These are phyloP conservation scores for Opisthograptis luteolata DNA, from an alignment of 2,888 invertebrate genomes.

Conservation along the genomic window DNA sequence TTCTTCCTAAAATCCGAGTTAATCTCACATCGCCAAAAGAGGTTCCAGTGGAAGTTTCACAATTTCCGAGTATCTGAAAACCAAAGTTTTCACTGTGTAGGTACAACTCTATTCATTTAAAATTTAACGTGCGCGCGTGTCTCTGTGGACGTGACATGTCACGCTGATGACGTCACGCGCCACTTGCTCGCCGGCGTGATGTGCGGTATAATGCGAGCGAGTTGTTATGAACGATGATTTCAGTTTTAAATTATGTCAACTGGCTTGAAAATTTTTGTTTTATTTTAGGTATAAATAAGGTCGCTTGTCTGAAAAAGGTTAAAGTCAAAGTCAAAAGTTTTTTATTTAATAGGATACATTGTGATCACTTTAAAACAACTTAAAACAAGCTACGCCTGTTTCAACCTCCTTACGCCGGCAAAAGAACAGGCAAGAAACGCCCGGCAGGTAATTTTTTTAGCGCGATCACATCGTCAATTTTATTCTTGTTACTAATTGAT, in stretches of 20 bases:
- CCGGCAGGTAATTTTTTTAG: no score
- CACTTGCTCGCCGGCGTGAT: constrained; percentile 18
- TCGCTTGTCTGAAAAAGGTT: no score
- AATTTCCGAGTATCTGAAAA: constrained; percentile 6
- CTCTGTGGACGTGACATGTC: constrained; percentile 34
- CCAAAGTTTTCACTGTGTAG: constrained; percentile 12
- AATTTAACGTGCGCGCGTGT: constrained; percentile 24
- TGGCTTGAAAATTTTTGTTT: not conserved
- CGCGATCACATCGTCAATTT: no score
- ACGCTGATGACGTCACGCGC: constrained; percentile 37
- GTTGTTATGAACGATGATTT: constrained; percentile 9
- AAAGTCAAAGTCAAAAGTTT: no score
- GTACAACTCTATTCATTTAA: constrained; percentile 19
- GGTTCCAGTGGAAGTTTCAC: constrained; percentile 6
- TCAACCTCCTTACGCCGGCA: no score
- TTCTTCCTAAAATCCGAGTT: constrained; percentile 1
- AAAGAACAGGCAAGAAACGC: no score
- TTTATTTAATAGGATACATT: no score
- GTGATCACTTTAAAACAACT: no score
- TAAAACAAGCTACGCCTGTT: no score
- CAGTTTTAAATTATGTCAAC: not conserved
- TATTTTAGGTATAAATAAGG: no score
- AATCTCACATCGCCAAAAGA: not conserved
- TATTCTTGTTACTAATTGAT: no score
- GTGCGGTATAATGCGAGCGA: constrained; percentile 11